Evolutionary conservation across 2,888 invertebrate genomes (phyloP).

Genomic region (Melieria picta): DNA sequence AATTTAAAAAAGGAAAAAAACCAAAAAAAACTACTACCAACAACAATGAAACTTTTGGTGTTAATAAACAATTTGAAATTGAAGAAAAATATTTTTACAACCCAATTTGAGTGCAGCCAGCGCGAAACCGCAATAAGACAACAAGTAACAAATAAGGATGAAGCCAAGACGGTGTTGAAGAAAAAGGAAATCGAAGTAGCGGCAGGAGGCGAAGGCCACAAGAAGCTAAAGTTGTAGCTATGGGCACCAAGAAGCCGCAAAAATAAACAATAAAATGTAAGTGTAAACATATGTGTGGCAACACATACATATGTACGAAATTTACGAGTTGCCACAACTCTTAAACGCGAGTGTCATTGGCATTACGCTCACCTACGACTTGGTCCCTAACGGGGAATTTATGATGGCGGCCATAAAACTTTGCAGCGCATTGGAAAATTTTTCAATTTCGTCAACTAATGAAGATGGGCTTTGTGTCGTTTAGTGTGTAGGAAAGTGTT

Average conservation of each 20-base stretch:
- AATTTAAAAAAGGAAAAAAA: neutral
- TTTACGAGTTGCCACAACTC: conserved; percentile 26
- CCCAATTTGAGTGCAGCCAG: conserved; percentile 16
- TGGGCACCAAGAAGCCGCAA: conserved; percentile 46
- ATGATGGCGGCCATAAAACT: too few species aligned
- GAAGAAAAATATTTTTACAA: conserved; percentile 24
- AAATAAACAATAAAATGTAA: conserved; percentile 27
- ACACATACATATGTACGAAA: conserved; percentile 21
- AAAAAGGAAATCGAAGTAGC: neutral
- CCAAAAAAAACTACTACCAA: too few species aligned
- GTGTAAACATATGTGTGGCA: neutral
- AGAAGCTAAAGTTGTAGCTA: conserved; percentile 29
- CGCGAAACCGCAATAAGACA: neutral
- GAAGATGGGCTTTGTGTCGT: too few species aligned
- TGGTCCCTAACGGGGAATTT: too few species aligned
- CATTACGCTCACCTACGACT: too few species aligned
- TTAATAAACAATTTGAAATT: conserved; percentile 19
- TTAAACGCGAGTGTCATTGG: too few species aligned
- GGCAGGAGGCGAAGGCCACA: neutral
- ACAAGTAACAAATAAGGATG: neutral
- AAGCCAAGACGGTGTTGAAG: neutral
- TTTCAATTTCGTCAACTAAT: too few species aligned
- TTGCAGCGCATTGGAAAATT: too few species aligned
- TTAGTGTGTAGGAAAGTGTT: too few species aligned
- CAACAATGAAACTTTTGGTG: neutral